Evolutionary conservation across 2,113 vertebrate genomes (phyloP).

Genomic region (Coturnix japonica): DNA sequence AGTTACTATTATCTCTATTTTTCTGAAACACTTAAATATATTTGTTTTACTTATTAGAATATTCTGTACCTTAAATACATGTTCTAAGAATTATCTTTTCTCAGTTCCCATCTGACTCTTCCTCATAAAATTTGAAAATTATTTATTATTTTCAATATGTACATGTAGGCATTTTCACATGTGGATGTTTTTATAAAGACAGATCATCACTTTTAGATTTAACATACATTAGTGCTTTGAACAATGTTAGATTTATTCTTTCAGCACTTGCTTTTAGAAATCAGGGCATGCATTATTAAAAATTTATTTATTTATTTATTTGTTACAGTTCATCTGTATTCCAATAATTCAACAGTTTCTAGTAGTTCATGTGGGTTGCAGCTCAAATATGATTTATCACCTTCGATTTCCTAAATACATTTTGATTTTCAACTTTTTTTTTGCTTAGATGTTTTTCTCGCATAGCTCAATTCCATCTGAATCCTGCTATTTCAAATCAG

Average conservation of each 20-base stretch:
- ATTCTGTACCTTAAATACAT: not conserved
- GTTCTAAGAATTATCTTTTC: not conserved
- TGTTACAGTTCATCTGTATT: not conserved
- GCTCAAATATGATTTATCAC: not conserved
- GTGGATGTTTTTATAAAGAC: not conserved
- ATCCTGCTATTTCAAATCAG: not conserved
- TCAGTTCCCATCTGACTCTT: slow-evolving; percentile 12
- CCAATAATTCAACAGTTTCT: not conserved
- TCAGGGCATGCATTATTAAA: not conserved
- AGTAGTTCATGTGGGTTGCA: not conserved
- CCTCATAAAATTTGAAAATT: not conserved
- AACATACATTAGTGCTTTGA: not conserved
- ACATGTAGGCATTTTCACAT: accelerated
- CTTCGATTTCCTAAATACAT: not conserved
- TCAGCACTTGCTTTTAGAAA: not conserved
- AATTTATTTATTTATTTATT: not conserved
- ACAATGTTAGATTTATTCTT: not conserved
- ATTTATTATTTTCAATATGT: accelerated
- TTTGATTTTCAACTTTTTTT: not conserved
- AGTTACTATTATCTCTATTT: not conserved
- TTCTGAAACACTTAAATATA: not conserved
- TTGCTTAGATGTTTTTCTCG: not conserved
- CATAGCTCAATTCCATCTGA: not conserved
- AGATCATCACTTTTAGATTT: not conserved
- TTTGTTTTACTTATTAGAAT: not conserved